Conservation (phyloP, 2,113 vertebrate genomes). For the Mus musculus region GRCm39 chr7:36859501-36860000, state of each 20-base stretch:
- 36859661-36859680: slow-evolving; percentile 99
- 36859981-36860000: background rate
- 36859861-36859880: slow-evolving; percentile 73
- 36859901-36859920: background rate
- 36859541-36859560: slow-evolving; percentile 97
- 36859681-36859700: slow-evolving; percentile 95
- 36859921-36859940: background rate
- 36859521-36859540: slow-evolving; percentile 99
- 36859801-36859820: slow-evolving; percentile 83
- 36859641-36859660: slow-evolving; percentile 99
- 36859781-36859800: slow-evolving; percentile 82
- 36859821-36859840: slow-evolving; percentile 80
- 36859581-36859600: slow-evolving; percentile 98
- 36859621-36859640: slow-evolving; percentile 99
- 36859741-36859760: slow-evolving; percentile 93
- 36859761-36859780: slow-evolving; percentile 87
- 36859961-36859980: slow-evolving; percentile 20
- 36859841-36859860: slow-evolving; percentile 73
- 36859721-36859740: slow-evolving; percentile 91
- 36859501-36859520: slow-evolving; percentile 89
- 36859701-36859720: slow-evolving; percentile 95
- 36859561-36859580: slow-evolving; percentile 94
- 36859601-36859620: slow-evolving; percentile 99
- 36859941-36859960: background rate
- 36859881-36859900: slow-evolving; percentile 55